Conservation (phyloP, 2,888 invertebrate species). For the Abscondita cerata region DNA sequence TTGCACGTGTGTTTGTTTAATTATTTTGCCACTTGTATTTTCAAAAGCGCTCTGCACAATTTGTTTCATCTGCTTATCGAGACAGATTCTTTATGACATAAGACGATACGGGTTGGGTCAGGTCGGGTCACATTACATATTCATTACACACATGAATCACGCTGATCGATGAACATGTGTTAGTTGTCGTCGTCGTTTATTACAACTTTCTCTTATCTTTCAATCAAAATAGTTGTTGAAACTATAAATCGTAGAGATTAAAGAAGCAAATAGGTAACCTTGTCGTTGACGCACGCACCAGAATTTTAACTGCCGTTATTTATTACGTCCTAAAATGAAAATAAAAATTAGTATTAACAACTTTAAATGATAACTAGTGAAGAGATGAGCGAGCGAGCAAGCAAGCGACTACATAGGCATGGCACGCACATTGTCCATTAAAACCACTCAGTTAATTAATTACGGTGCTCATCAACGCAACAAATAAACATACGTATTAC, state of each 20-base stretch:
- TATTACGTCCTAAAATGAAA: constrained; percentile 2
- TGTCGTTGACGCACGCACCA: background rate
- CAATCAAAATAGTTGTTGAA: no score
- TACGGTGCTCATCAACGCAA: constrained; percentile 32
- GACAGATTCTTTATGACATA: constrained; percentile 21
- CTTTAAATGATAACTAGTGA: background rate
- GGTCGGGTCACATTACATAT: constrained; percentile 39
- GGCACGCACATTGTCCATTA: constrained; percentile 34
- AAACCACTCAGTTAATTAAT: constrained; percentile 33
- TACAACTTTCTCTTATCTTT: no score
- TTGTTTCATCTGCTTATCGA: constrained; percentile 6
- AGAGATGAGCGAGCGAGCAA: constrained; percentile 21
- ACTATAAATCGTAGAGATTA: no score
- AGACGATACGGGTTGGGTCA: constrained; percentile 39
- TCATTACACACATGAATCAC: constrained; percentile 35
- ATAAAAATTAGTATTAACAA: constrained; percentile 11
- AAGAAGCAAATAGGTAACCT: background rate
- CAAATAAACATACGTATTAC: constrained; percentile 29
- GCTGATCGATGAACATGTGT: constrained; percentile 31
- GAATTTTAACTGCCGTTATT: background rate
- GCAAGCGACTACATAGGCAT: constrained; percentile 29
- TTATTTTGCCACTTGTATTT: background rate
- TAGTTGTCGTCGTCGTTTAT: constrained; percentile 10
- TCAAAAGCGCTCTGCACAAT: background rate
- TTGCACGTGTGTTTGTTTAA: no score